A percentile compares a stretch with the other conserved stretches of the same genome.
Evolutionary conservation across 2,888 invertebrate genomes (phyloP).

Genomic region (Fissipunctia ypsillon): DNA sequence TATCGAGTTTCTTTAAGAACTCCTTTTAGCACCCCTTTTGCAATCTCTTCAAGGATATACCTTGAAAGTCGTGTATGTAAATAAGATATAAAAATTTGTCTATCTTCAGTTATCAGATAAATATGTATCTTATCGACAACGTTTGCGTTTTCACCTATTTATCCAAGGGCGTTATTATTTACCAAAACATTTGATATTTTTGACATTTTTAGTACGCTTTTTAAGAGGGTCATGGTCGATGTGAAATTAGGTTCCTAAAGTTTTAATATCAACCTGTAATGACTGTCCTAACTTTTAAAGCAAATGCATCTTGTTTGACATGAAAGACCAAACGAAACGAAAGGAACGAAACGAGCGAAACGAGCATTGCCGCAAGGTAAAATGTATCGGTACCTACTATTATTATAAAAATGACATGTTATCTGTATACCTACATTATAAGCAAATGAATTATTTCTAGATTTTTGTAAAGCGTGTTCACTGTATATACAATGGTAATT

Average conservation of each 20-base stretch:
- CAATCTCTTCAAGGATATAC: slow-evolving; percentile 38
- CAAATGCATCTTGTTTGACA: neutral
- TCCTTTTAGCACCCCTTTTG: slow-evolving; percentile 14
- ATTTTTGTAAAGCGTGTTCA: no score
- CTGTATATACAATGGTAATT: no score
- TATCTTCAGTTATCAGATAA: slow-evolving; percentile 41
- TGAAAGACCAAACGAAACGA: no score
- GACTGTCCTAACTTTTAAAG: neutral
- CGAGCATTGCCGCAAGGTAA: neutral
- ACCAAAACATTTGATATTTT: slow-evolving; percentile 20
- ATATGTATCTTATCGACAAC: slow-evolving; percentile 53
- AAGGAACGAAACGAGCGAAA: no score
- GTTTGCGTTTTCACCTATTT: slow-evolving; percentile 52
- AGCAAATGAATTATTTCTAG: no score
- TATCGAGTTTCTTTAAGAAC: slow-evolving; percentile 11
- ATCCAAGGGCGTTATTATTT: slow-evolving; percentile 48
- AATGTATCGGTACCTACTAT: neutral
- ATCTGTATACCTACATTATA: no score
- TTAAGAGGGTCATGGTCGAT: slow-evolving; percentile 32
- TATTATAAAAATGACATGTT: no score
- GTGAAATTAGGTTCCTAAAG: neutral
- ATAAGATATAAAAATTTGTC: slow-evolving; percentile 28
- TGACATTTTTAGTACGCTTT: neutral
- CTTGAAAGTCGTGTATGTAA: slow-evolving; percentile 27
- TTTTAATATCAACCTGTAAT: no score